These are phyloP conservation scores for Apoda limacodes DNA, from an alignment of 2,888 invertebrate species.

Conservation along the genomic window DNA sequence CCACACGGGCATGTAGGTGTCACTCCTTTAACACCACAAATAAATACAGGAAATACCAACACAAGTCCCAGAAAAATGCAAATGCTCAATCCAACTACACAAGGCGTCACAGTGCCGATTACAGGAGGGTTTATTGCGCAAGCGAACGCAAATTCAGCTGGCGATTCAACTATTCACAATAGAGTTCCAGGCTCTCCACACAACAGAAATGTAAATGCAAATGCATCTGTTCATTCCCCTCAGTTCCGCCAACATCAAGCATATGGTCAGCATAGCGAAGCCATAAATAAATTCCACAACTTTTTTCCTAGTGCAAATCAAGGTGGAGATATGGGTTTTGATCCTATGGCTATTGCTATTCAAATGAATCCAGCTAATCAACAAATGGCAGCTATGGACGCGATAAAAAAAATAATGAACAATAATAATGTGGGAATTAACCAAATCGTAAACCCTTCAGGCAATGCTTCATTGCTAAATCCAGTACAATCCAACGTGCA, in stretches of 20 bases:
- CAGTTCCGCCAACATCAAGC: slow-evolving; percentile 5
- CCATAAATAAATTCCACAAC: slow-evolving; percentile 48
- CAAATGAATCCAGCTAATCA: slow-evolving; percentile 61
- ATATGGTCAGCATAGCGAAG: slow-evolving; percentile 37
- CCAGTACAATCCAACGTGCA: slow-evolving; percentile 1
- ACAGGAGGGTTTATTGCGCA: too few relatives aligned
- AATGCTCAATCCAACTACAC: slow-evolving; percentile 21
- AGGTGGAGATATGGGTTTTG: slow-evolving; percentile 46
- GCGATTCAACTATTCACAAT: background rate
- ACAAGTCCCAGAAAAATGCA: slow-evolving; percentile 14
- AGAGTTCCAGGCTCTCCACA: background rate
- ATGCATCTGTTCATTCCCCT: too few relatives aligned
- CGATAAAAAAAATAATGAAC: slow-evolving; percentile 41
- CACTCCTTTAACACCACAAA: slow-evolving; percentile 17
- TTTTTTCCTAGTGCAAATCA: slow-evolving; percentile 54
- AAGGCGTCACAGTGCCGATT: slow-evolving; percentile 19
- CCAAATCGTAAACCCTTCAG: slow-evolving; percentile 10
- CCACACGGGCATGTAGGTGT: slow-evolving; percentile 25
- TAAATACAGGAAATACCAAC: slow-evolving; percentile 3
- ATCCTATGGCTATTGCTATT: slow-evolving; percentile 59
- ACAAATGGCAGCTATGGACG: slow-evolving; percentile 36
- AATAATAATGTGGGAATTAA: slow-evolving; percentile 20
- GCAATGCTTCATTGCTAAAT: slow-evolving; percentile 19
- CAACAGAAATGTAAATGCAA: slow-evolving; percentile 1
- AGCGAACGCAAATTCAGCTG: too few relatives aligned